These are phyloP conservation scores for Florisuga fusca DNA, from an alignment of 2,797 vertebrate species.

Conservation along the genomic window DNA sequence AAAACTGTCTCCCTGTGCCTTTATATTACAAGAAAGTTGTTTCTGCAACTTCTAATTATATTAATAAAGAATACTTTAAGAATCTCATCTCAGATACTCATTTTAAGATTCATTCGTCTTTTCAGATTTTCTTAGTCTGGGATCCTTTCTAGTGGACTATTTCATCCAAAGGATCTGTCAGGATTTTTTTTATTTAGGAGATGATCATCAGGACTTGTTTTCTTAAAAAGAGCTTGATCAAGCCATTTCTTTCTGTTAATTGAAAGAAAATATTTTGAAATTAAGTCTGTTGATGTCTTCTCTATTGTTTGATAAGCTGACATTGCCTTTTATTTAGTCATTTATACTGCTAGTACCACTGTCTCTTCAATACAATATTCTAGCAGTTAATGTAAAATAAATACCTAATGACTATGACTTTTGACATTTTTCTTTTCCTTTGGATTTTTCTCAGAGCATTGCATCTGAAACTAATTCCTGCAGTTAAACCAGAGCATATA, in stretches of 20 bases:
- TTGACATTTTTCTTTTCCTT: neutral
- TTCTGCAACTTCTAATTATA: conserved; percentile 97
- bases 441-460: neutral
- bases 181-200: neutral
- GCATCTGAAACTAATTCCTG: neutral
- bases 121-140: neutral
- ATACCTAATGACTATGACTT: neutral
- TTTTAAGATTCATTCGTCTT: conserved; percentile 8
- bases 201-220: neutral
- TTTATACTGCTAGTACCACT: neutral
- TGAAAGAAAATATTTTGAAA: neutral
- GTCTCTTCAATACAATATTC: neutral
- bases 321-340: neutral
- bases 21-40: conserved; percentile 98
- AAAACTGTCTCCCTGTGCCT: conserved; percentile 97
- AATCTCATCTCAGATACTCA: conserved; percentile 59
- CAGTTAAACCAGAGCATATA: neutral
- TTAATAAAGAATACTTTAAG: conserved; percentile 93
- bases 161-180: neutral
- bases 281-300: neutral
- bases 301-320: neutral
- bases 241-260: neutral
- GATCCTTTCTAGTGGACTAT: neutral
- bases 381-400: neutral
- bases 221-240: neutral